phyloP scores from a whole-genome alignment of 1,140 invertebrate genomes.

The Leucophenga varia region DNA sequence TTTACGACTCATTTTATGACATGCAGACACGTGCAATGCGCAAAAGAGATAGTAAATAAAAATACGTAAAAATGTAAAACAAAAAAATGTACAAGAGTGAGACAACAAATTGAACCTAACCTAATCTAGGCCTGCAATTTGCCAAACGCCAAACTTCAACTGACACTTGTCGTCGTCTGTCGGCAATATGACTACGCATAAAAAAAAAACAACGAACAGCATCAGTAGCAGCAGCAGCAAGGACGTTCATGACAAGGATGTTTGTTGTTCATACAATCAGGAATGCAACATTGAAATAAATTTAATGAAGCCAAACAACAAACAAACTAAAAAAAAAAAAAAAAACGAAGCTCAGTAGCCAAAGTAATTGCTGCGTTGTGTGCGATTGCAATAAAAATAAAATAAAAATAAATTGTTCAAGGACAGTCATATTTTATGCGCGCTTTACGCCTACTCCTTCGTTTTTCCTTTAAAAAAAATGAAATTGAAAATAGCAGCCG shows the following conservation, averaged over 20 bases:
- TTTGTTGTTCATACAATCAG: too few species aligned
- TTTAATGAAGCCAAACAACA: slow-evolving; percentile 51
- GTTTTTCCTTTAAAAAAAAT: too few species aligned
- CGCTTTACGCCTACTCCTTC: background rate
- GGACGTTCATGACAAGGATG: too few species aligned
- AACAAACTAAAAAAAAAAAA: slow-evolving; percentile 17
- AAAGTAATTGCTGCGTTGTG: slow-evolving; percentile 24
- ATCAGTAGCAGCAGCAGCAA: slow-evolving; percentile 2
- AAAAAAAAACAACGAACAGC: background rate
- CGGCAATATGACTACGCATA: too few species aligned
- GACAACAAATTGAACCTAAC: too few species aligned
- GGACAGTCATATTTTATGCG: slow-evolving; percentile 51
- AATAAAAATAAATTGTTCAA: slow-evolving; percentile 55
- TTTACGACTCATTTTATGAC: slow-evolving; percentile 55
- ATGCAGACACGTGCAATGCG: slow-evolving; percentile 42
- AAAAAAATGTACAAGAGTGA: too few species aligned
- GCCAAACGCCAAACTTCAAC: too few species aligned
- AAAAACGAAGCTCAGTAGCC: background rate
- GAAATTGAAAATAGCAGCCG: background rate
- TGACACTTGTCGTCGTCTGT: too few species aligned
- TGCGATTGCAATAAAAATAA: slow-evolving; percentile 54
- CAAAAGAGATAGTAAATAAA: too few species aligned
- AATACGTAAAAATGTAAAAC: too few species aligned
- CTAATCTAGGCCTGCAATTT: slow-evolving; percentile 34
- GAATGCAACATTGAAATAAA: slow-evolving; percentile 51